phyloP scores from a whole-genome alignment of 1,140 invertebrate species.

The Eulimnadia texana region DNA sequence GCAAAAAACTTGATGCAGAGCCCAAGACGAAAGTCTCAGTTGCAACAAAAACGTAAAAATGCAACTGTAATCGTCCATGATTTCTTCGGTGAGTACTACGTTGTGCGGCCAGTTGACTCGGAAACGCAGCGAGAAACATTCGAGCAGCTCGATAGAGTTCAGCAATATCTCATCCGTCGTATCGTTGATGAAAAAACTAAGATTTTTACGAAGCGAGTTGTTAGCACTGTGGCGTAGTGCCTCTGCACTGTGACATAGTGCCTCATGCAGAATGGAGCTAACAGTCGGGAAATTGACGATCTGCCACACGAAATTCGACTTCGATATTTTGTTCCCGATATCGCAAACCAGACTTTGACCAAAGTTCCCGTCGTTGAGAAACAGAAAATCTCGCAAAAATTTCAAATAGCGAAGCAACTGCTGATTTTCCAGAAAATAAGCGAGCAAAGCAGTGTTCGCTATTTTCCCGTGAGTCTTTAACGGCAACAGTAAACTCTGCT shows the following conservation, averaged over 20 bases:
- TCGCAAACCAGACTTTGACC: slow-evolving; percentile 11
- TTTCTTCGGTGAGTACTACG: slow-evolving; percentile 12
- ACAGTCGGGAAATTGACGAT: slow-evolving; percentile 12
- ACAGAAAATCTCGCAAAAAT: slow-evolving; percentile 8
- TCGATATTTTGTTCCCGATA: slow-evolving; percentile 1
- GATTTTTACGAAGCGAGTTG: neutral
- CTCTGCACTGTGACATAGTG: neutral
- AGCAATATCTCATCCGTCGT: neutral
- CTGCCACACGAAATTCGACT: slow-evolving; percentile 1
- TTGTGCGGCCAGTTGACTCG: slow-evolving; percentile 12
- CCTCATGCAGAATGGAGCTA: slow-evolving; percentile 12
- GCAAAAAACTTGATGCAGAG: slow-evolving; percentile 10
- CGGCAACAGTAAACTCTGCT: slow-evolving; percentile 11
- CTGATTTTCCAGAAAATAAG: slow-evolving; percentile 3
- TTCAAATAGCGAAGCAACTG: slow-evolving; percentile 10
- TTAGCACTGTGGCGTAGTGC: neutral
- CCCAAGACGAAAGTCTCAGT: slow-evolving; percentile 12
- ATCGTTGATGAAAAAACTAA: slow-evolving; percentile 13
- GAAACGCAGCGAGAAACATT: slow-evolving; percentile 9
- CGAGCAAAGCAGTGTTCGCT: slow-evolving; percentile 9
- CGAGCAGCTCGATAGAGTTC: neutral
- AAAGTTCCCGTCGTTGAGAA: slow-evolving; percentile 14
- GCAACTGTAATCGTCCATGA: slow-evolving; percentile 15
- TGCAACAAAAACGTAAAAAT: slow-evolving; percentile 14
- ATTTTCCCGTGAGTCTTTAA: slow-evolving; percentile 6